These are phyloP conservation scores for Drosophila fuyamai DNA, from an alignment of 1,140 invertebrate species.

Conservation along the genomic window DNA sequence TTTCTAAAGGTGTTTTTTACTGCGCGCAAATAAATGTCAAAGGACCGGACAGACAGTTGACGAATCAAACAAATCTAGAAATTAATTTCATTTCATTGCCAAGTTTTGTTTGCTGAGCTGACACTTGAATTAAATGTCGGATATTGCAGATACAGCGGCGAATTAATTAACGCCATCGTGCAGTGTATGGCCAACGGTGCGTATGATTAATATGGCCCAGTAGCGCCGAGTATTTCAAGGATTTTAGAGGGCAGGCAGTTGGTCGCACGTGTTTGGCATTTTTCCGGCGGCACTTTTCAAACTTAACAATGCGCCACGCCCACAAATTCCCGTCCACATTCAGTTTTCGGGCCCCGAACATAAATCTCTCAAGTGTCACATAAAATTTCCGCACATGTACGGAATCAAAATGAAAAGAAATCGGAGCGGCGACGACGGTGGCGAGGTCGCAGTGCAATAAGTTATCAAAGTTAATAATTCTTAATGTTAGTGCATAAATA, in stretches of 20 bases:
- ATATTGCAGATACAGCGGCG: constrained; percentile 40
- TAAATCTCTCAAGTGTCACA: constrained; percentile 82
- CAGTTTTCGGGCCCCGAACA: constrained; percentile 33
- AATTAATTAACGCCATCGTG: constrained; percentile 70
- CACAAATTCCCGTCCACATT: constrained; percentile 25
- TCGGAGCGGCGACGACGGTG: constrained; percentile 6
- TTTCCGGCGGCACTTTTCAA: constrained; percentile 55
- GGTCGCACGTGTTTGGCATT: constrained; percentile 58
- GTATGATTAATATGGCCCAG: constrained; percentile 72
- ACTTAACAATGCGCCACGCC: constrained; percentile 68
- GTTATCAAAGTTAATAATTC: constrained; percentile 84
- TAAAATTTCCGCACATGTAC: constrained; percentile 82
- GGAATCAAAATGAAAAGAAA: constrained; percentile 78
- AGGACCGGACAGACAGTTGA: constrained; percentile 19
- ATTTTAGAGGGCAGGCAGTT: constrained; percentile 2
- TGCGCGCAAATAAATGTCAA: constrained; percentile 54
- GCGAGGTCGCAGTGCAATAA: constrained; percentile 67
- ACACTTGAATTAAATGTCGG: constrained; percentile 64
- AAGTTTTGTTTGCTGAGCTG: constrained; percentile 27
- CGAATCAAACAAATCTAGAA: constrained; percentile 51
- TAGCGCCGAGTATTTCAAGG: constrained; percentile 7
- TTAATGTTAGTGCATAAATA: constrained; percentile 83
- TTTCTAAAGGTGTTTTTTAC: constrained; percentile 47
- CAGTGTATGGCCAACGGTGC: constrained; percentile 44
- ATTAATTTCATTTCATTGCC: constrained; percentile 68